Percentiles rank a stretch among this genome's conserved stretches.
phyloP scores from a whole-genome alignment of 92 coral and sea anemone species.

The Epizoanthus rinbou region DNA sequence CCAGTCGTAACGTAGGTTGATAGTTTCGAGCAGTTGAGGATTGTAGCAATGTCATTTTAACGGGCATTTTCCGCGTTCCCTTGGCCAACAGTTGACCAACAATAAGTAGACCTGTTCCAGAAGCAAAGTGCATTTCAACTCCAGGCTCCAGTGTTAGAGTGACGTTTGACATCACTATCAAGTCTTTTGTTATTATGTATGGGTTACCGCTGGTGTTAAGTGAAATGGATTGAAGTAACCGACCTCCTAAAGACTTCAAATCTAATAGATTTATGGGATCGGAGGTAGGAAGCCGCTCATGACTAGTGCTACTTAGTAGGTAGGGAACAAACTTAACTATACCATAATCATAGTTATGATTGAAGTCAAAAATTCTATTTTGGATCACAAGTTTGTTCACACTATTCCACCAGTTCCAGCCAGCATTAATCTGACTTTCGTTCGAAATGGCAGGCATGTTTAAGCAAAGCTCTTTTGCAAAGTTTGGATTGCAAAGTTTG shows the following conservation, averaged over 20 bases:
- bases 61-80: slow-evolving; percentile 49
- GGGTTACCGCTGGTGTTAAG: slow-evolving; percentile 3
- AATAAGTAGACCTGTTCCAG: slow-evolving; percentile 41
- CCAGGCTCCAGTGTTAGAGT: slow-evolving; percentile 44
- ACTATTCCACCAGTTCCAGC: slow-evolving; percentile 6
- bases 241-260: slow-evolving; percentile 16
- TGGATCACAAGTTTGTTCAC: not conserved
- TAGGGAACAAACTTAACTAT: not conserved
- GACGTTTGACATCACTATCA: slow-evolving; percentile 28
- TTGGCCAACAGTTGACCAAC: slow-evolving; percentile 42
- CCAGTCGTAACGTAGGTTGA: slow-evolving; percentile 32
- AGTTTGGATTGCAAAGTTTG: not conserved
- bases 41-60: slow-evolving; percentile 45
- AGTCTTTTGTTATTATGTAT: slow-evolving; percentile 11
- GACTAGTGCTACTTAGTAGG: not conserved
- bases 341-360: slow-evolving; percentile 27
- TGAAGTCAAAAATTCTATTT: slow-evolving; percentile 4
- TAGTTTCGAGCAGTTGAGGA: not conserved
- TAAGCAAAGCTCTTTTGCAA: slow-evolving; percentile 7
- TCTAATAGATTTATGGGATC: not conserved
- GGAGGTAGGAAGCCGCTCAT: not conserved
- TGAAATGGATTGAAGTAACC: slow-evolving; percentile 19
- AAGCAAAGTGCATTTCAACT: slow-evolving; percentile 38
- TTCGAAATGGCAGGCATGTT: not conserved
- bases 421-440: slow-evolving; percentile 6